These are phyloP conservation scores for Melitaea athalia DNA, from an alignment of 2,888 invertebrate genomes.

Conservation along the genomic window DNA sequence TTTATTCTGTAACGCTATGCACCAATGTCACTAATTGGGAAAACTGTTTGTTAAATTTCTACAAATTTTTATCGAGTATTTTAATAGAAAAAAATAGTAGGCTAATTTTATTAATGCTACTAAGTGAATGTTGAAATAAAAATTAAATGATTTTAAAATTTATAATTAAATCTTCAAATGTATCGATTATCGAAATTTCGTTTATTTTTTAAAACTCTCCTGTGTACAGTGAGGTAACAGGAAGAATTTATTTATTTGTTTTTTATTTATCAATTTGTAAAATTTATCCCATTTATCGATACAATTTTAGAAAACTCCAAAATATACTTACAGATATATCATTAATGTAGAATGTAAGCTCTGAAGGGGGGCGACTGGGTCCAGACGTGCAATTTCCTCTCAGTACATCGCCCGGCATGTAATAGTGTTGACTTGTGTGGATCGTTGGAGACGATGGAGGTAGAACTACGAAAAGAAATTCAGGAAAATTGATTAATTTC, in stretches of 20 bases:
- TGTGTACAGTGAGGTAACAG: no score
- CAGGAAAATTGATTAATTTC: neutral
- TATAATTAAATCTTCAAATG: no score
- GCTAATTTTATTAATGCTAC: no score
- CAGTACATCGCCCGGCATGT: conserved; percentile 87
- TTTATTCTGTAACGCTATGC: no score
- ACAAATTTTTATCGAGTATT: no score
- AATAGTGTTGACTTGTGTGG: conserved; percentile 85
- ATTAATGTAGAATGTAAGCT: conserved; percentile 86
- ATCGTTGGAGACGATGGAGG: conserved; percentile 85
- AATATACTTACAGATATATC: conserved; percentile 84
- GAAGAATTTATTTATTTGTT: neutral
- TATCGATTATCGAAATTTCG: no score
- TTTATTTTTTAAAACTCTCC: no score
- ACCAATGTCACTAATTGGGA: no score
- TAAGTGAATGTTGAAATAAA: no score
- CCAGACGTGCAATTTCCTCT: conserved; percentile 88
- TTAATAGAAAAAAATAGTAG: no score
- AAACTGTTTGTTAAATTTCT: no score
- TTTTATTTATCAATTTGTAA: neutral
- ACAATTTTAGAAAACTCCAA: neutral
- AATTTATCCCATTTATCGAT: neutral
- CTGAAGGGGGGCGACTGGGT: conserved; percentile 86
- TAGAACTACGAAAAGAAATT: conserved; percentile 53
- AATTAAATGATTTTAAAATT: no score